phyloP scores from a whole-genome alignment of 1,140 invertebrate species.

The Lycorma delicatula region DNA sequence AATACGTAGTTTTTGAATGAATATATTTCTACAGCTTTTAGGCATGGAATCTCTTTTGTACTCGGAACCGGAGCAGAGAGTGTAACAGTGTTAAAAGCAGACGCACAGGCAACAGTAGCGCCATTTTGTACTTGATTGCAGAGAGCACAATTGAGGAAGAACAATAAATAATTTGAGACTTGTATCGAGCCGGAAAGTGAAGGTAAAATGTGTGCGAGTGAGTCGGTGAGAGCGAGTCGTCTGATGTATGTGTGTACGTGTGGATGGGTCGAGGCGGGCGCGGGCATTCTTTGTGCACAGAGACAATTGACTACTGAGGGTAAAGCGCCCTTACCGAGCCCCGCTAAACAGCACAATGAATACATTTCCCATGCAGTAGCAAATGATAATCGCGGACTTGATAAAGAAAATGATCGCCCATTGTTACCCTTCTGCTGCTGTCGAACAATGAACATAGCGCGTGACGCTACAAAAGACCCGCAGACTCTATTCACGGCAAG shows the following conservation, averaged over 20 bases:
- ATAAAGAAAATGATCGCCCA: slow-evolving; percentile 4
- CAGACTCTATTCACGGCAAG: neutral
- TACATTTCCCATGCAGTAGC: slow-evolving; percentile 7
- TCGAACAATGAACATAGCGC: neutral
- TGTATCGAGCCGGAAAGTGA: neutral
- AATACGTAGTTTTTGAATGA: no score
- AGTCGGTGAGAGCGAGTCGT: neutral
- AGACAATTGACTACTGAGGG: slow-evolving; percentile 1
- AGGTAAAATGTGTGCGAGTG: neutral
- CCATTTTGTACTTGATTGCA: neutral
- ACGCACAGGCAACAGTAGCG: no score
- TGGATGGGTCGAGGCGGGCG: neutral
- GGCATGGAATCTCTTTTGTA: no score
- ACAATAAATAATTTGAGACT: slow-evolving; percentile 6
- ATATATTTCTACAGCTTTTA: no score
- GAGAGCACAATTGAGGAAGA: neutral
- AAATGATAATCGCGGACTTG: slow-evolving; percentile 6
- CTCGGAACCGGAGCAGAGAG: no score
- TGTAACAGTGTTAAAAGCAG: no score
- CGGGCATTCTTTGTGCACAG: slow-evolving; percentile 3
- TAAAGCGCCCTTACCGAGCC: slow-evolving; percentile 1
- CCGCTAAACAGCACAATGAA: slow-evolving; percentile 5
- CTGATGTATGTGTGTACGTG: neutral
- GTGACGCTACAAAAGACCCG: neutral
- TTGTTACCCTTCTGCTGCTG: neutral